Evolutionary conservation across 2,888 invertebrate species (phyloP).

Genomic region (Iselma pallidipennis): DNA sequence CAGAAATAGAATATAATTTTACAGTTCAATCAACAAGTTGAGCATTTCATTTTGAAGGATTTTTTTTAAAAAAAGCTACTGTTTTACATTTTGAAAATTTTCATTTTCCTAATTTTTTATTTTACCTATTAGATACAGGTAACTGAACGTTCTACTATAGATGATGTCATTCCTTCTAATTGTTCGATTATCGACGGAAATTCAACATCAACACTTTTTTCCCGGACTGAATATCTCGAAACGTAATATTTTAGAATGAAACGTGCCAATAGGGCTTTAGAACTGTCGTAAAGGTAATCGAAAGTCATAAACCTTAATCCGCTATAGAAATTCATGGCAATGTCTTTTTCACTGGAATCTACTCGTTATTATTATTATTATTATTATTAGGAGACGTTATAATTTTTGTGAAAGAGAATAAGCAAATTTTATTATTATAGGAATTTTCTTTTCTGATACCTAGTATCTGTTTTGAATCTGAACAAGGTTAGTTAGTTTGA

Average conservation of each 20-base stretch:
- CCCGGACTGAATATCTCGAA: conserved; percentile 13
- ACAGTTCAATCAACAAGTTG: too few species aligned
- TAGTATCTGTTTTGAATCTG: background rate
- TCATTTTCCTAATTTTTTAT: too few species aligned
- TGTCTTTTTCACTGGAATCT: conserved; percentile 22
- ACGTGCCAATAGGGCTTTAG: conserved; percentile 50
- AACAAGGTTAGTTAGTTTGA: background rate
- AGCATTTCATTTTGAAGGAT: too few species aligned
- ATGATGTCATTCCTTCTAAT: background rate
- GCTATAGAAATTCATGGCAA: conserved; percentile 50
- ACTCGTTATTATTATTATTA: background rate
- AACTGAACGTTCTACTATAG: too few species aligned
- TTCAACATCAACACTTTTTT: background rate
- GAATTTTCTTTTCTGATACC: background rate
- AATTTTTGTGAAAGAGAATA: background rate
- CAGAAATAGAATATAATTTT: too few species aligned
- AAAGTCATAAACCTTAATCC: conserved; percentile 56
- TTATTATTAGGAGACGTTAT: background rate
- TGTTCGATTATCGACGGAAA: background rate
- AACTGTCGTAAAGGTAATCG: conserved; percentile 56
- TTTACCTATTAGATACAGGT: too few species aligned
- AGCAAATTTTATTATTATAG: background rate
- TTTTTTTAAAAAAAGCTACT: too few species aligned
- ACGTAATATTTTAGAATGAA: conserved; percentile 51
- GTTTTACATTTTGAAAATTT: too few species aligned